Evolutionary conservation across 2,797 vertebrate genomes (phyloP).

Genomic region (Argyrosomus regius): DNA sequence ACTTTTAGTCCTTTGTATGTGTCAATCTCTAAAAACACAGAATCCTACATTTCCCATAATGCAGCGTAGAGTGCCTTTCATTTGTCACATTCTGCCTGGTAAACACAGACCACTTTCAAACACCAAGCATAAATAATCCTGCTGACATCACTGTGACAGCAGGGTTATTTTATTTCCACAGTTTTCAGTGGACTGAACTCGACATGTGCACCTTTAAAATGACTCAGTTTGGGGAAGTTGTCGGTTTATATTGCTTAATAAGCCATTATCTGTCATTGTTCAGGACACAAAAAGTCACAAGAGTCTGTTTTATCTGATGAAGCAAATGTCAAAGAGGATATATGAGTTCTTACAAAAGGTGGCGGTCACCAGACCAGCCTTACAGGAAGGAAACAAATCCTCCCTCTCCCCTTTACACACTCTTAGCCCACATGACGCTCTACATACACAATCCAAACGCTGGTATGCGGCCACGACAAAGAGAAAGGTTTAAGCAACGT

Average conservation of each 20-base stretch:
- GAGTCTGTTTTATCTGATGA: slow-evolving; percentile 24
- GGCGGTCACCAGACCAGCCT: slow-evolving; percentile 47
- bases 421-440: slow-evolving; percentile 29
- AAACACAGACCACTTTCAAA: too few relatives aligned
- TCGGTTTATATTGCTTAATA: slow-evolving; percentile 15
- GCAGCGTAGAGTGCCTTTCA: too few relatives aligned
- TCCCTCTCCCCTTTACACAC: slow-evolving; percentile 2
- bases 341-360: slow-evolving; percentile 19
- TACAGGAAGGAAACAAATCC: slow-evolving; percentile 49
- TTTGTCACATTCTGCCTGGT: too few relatives aligned
- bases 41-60: too few relatives aligned
- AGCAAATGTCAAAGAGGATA: slow-evolving; percentile 16
- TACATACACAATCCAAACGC: not conserved
- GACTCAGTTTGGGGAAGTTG: not conserved
- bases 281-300: slow-evolving; percentile 49
- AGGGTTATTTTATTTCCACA: too few relatives aligned
- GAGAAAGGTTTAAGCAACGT: slow-evolving; percentile 3
- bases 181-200: too few relatives aligned
- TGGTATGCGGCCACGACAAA: slow-evolving; percentile 8
- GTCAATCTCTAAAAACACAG: too few relatives aligned
- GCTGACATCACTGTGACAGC: too few relatives aligned
- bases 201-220: not conserved
- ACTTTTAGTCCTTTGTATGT: too few relatives aligned
- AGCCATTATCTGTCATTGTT: slow-evolving; percentile 10
- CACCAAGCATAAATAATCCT: too few relatives aligned